Percentiles rank a stretch among this genome's conserved stretches.
phyloP scores from a whole-genome alignment of 2,888 invertebrate species.

The Hetaerina titia region DNA sequence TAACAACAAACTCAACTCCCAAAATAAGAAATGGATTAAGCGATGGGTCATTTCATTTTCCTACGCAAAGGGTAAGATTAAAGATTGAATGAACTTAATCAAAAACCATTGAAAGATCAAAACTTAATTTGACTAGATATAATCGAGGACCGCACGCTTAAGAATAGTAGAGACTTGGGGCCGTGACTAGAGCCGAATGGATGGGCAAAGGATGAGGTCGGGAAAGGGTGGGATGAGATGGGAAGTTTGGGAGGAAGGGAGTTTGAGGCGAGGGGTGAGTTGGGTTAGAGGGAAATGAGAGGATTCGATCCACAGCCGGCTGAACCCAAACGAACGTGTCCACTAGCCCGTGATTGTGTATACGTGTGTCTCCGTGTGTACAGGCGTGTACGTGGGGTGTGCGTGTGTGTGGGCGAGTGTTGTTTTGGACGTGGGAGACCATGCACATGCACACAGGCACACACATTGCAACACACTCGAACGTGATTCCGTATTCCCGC shows the following conservation, averaged over 20 bases:
- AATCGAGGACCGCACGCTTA: neutral
- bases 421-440: neutral
- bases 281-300: neutral
- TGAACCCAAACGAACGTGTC: constrained; percentile 51
- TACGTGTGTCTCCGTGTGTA: constrained; percentile 5
- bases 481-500: neutral
- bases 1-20: too few species aligned
- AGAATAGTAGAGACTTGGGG: neutral
- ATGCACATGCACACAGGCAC: neutral
- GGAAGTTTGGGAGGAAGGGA: neutral
- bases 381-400: constrained; percentile 3
- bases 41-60: too few species aligned
- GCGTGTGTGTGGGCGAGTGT: neutral
- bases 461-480: neutral
- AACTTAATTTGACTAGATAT: too few species aligned
- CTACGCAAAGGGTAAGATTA: too few species aligned
- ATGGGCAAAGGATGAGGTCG: neutral
- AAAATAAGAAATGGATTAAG: too few species aligned
- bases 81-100: too few species aligned
- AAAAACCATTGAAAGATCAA: too few species aligned
- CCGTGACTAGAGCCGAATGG: neutral
- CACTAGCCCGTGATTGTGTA: constrained; percentile 25
- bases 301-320: constrained; percentile 39
- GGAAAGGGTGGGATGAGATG: neutral
- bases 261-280: neutral